Evolutionary conservation across 1,140 invertebrate species (phyloP), one percentile per base, ranked within the genome.

Genomic region (Geopemphigus sp.): DNA sequence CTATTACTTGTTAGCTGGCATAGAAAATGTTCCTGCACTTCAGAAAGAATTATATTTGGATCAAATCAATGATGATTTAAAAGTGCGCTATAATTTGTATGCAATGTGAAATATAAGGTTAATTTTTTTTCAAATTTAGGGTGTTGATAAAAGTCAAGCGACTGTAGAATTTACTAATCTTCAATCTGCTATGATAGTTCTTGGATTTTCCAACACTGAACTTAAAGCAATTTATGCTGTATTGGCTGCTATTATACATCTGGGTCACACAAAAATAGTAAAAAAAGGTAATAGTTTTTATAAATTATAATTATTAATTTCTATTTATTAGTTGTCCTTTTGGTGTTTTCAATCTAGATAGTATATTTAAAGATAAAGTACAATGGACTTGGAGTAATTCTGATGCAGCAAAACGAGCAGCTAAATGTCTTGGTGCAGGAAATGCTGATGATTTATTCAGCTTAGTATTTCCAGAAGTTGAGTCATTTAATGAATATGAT

Each of bases 231-330:
- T 98, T 61, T 96, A 94, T 91, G 89, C 90, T 82, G 91, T 97
- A 24, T 86, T 98, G 82, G 95, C 94, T 14, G 94, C 94, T 12
- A 93, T 98, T 82, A 95, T 95, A 85, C 96, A 98, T 87, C 86
- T 98, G 80, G 94, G 95, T 29, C 91, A 92, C 84, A 95, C 96
- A 32, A 92, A 92, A 10, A 78, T 78, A 45, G 74, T 78, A 12
- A 78, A 78, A 47, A 78, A 78, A 50, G 74, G 74, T 78, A 19
- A 78, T 0, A 10, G 39, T 14, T 74, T 22, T 57, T 45, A 8
- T 59, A 76, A 0, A 76, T 39, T 39, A 76, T 45, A 24, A 45
- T 56, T 0, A 29, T 24, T 39, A 57, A 59, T 59, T 24, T 54
- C 15, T 32, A 12, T n/a, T 57, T 39, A 24, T 17, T 73, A 73